phyloP scores from a whole-genome alignment of 2,888 invertebrate genomes.

The Polydesmus complanatus region DNA sequence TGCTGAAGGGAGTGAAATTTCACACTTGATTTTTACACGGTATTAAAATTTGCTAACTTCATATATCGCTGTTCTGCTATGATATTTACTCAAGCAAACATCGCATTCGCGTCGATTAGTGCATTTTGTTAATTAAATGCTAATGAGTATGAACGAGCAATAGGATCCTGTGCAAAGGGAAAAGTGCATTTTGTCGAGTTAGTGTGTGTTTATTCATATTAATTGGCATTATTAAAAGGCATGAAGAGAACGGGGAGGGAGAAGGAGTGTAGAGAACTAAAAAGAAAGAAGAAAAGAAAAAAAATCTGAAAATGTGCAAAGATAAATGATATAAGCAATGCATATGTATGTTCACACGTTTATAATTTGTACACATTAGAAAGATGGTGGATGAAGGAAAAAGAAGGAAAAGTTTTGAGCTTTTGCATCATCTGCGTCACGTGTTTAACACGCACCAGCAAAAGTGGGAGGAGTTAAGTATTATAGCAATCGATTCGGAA shows the following conservation, averaged over 20 bases:
- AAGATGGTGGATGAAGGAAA: neutral
- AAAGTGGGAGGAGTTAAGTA: neutral
- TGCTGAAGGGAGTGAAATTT: neutral
- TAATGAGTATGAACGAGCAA: slow-evolving; percentile 11
- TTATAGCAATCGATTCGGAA: neutral
- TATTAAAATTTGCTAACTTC: slow-evolving; percentile 2
- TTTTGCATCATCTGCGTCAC: neutral
- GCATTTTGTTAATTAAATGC: slow-evolving; percentile 16
- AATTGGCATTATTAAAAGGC: neutral
- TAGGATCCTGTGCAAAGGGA: neutral
- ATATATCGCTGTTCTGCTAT: neutral
- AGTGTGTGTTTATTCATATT: neutral
- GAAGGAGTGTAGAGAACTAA: too few species aligned
- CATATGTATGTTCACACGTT: neutral
- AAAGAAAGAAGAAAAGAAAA: too few species aligned
- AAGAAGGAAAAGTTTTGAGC: neutral
- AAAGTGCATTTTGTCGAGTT: neutral
- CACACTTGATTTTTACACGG: neutral
- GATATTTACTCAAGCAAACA: neutral
- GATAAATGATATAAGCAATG: neutral
- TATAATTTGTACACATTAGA: neutral
- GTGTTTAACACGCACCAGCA: neutral
- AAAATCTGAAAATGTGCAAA: neutral
- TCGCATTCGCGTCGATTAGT: slow-evolving; percentile 7
- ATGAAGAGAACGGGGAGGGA: too few species aligned